Percentiles rank a stretch among this genome's conserved stretches.
Conservation (phyloP, 2,888 invertebrate genomes). For the Sipunculus nudus region DNA sequence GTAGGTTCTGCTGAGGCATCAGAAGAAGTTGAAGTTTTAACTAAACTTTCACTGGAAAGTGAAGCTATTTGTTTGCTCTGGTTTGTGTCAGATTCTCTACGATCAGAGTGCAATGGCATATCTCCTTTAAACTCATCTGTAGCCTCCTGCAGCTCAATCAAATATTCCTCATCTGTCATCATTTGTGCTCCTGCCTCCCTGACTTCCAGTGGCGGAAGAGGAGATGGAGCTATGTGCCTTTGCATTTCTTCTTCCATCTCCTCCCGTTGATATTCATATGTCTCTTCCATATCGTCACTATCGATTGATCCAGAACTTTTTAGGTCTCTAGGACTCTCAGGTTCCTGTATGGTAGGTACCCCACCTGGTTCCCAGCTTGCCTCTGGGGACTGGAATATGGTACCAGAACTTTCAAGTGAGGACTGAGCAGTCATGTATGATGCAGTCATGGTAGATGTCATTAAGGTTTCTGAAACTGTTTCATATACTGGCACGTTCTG, state of each 20-base stretch:
- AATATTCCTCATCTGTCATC: not conserved
- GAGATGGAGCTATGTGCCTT: conserved; percentile 39
- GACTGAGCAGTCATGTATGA: conserved; percentile 37
- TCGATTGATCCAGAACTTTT: conserved; percentile 59
- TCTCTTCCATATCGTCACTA: conserved; percentile 48
- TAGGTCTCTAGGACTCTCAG: not conserved
- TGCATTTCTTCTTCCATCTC: conserved; percentile 48
- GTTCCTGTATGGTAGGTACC: not conserved
- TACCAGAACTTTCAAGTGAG: conserved; percentile 28
- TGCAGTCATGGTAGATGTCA: conserved; percentile 23
- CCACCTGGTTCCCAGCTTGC: conserved; percentile 11
- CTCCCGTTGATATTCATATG: conserved; percentile 42
- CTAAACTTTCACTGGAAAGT: conserved; percentile 52
- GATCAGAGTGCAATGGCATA: not conserved
- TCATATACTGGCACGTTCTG: not conserved
- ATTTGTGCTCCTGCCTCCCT: not conserved
- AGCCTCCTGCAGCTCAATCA: conserved; percentile 10
- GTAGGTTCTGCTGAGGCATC: conserved; percentile 86
- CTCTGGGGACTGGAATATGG: too few relatives aligned
- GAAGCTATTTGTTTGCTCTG: conserved; percentile 28
- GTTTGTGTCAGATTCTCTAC: not conserved
- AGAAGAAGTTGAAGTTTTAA: conserved; percentile 72
- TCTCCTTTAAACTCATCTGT: not conserved
- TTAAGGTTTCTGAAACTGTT: conserved; percentile 15
- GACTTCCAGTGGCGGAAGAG: conserved; percentile 19